Evolutionary conservation across 2,888 invertebrate genomes (phyloP), one percentile per base, ranked within the genome.

Genomic region (Apotomis turbidana): DNA sequence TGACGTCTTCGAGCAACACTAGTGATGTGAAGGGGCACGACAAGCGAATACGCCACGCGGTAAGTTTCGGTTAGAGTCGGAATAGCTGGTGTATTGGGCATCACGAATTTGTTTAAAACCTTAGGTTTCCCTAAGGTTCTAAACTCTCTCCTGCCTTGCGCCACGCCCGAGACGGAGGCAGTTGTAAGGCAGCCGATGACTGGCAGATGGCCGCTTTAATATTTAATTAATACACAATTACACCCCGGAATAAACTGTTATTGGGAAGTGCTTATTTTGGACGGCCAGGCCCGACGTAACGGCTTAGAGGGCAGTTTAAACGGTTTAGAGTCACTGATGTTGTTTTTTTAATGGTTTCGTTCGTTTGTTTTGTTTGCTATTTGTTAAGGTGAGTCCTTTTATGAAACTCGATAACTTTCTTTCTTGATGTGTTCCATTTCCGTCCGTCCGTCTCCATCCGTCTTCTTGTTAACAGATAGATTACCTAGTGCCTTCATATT

Each of bases 161-260:
- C 67, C 67, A 59, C 15, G 10, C 41, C 12, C 46, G 3, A 49
- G 5, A 41, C 41, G 13, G 13, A 15, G 44, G 36, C 77, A 75
- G 46, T 57, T 66, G 44, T 57, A 66, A 57, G 66, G 57, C 57
- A 12, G 55, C 27, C 74, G 76, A 78, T 78, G 75, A 75, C 74
- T 76, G 76, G 78, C 81, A 82, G 78, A 79, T 76, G 80, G 79
- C 75, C 74, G 75, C 79, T 83, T 82, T 84, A 83, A 85, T 85
- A 84, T 84, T 84, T 85, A 85, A 85, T 85, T 84, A 85, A 85
- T 84, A 82, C 80, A 80, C 81, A 83, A 82, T 84, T 82, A 84
- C 80, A 83, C 81, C 80, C 80, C 79, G 80, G 80, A 82, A 77
- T 74, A 76, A 83, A 85, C 76, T 79, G 80, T 80, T 84, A 83